Percentiles rank a stretch among this genome's conserved stretches.
phyloP scores from a whole-genome alignment of 2,888 invertebrate genomes.

The Melolontha melolontha region DNA sequence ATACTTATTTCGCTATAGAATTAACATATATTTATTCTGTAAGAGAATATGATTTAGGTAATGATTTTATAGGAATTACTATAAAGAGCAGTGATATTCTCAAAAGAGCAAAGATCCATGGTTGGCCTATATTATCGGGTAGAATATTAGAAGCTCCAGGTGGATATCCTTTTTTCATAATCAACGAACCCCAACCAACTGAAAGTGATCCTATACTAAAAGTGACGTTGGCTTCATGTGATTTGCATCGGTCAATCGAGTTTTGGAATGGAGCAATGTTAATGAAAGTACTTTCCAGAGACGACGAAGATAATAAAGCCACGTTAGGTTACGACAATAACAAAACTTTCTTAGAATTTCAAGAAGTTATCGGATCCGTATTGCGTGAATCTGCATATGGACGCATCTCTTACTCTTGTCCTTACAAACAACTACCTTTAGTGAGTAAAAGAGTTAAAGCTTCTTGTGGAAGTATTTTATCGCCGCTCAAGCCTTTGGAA shows the following conservation, averaged over 20 bases:
- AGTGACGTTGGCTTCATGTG: conserved; percentile 82
- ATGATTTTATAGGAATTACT: conserved; percentile 90
- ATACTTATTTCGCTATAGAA: conserved; percentile 94
- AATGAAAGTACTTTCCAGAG: conserved; percentile 76
- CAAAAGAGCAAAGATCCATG: conserved; percentile 76
- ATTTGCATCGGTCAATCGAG: conserved; percentile 79
- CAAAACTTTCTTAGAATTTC: conserved; percentile 83
- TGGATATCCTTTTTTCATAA: conserved; percentile 88
- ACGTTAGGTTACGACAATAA: conserved; percentile 78
- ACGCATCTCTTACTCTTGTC: conserved; percentile 93
- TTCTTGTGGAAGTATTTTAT: conserved; percentile 81
- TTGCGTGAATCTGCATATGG: conserved; percentile 92
- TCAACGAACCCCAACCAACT: conserved; percentile 77
- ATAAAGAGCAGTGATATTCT: conserved; percentile 83
- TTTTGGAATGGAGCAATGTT: conserved; percentile 88
- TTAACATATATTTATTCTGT: conserved; percentile 98
- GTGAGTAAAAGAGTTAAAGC: conserved; percentile 81
- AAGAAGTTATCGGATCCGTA: conserved; percentile 75
- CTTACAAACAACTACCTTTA: conserved; percentile 78
- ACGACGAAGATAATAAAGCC: conserved; percentile 68
- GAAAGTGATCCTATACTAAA: conserved; percentile 83
- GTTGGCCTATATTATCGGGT: conserved; percentile 78
- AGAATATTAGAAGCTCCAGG: conserved; percentile 87
- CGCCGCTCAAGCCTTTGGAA: conserved; percentile 90
- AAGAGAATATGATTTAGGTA: conserved; percentile 86